These are phyloP conservation scores for Campodea augens DNA, from an alignment of 1,140 invertebrate species.

Conservation along the genomic window DNA sequence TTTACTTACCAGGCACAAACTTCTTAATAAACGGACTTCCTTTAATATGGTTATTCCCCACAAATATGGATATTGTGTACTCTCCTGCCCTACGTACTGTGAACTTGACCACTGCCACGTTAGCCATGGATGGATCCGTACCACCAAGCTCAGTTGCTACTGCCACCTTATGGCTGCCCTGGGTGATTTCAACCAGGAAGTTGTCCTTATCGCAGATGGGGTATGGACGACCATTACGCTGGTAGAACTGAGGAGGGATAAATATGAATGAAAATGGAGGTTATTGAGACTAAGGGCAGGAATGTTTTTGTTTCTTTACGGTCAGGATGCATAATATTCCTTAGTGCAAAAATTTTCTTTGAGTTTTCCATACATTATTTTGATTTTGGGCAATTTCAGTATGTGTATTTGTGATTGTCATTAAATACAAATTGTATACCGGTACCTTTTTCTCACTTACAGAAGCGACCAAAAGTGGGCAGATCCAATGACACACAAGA, in stretches of 20 bases:
- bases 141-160: conserved; percentile 67
- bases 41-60: conserved; percentile 44
- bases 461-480: no score
- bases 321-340: no score
- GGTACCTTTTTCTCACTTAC: no score
- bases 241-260: conserved; percentile 46
- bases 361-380: no score
- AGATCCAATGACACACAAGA: no score
- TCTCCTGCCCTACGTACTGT: conserved; percentile 73
- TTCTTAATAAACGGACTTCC: conserved; percentile 43
- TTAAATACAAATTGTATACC: no score
- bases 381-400: no score
- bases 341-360: no score
- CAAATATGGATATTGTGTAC: conserved; percentile 66
- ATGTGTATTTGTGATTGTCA: no score
- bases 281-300: no score
- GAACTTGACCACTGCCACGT: conserved; percentile 72
- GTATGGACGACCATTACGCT: conserved; percentile 79
- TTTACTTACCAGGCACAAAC: conserved; percentile 35
- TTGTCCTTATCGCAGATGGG: conserved; percentile 79
- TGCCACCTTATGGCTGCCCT: conserved; percentile 61
- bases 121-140: conserved; percentile 55
- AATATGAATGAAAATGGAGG: conserved; percentile 3
- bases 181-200: conserved; percentile 63
- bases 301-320: no score